These are phyloP conservation scores for Calyptomena viridis DNA, from an alignment of 2,113 vertebrate genomes.

Conservation along the genomic window DNA sequence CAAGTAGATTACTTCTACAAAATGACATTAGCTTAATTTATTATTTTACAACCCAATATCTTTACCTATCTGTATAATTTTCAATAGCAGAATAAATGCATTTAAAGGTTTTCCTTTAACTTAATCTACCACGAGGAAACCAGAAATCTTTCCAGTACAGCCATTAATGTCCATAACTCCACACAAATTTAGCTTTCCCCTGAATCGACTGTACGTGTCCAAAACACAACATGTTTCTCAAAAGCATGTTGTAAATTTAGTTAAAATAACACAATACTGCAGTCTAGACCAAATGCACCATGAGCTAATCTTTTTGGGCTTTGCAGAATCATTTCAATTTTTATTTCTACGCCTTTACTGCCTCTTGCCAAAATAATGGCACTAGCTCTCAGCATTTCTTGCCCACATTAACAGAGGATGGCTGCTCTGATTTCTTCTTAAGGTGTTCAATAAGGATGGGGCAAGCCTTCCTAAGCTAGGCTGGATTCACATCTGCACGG, in stretches of 20 bases:
- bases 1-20: not conserved
- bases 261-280: not conserved
- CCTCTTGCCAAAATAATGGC: constrained; percentile 22
- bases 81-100: not conserved
- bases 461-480: not conserved
- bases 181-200: not conserved
- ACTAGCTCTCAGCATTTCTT: not conserved
- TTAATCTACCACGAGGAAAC: not conserved
- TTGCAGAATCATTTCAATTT: not conserved
- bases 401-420: not conserved
- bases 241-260: constrained; percentile 31
- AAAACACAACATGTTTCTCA: not conserved
- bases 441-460: not conserved
- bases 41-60: not conserved
- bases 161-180: not conserved
- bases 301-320: constrained; percentile 19
- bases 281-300: not conserved
- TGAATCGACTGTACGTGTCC: not conserved
- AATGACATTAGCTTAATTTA: not conserved
- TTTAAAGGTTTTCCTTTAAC: not conserved
- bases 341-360: not conserved
- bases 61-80: not conserved
- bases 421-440: not conserved
- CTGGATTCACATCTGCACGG: not conserved
- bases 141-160: not conserved